Percentiles rank a stretch among this genome's conserved stretches.
Conservation (phyloP, 2,113 vertebrate genomes). For the Brachypodius melanocephalos region DNA sequence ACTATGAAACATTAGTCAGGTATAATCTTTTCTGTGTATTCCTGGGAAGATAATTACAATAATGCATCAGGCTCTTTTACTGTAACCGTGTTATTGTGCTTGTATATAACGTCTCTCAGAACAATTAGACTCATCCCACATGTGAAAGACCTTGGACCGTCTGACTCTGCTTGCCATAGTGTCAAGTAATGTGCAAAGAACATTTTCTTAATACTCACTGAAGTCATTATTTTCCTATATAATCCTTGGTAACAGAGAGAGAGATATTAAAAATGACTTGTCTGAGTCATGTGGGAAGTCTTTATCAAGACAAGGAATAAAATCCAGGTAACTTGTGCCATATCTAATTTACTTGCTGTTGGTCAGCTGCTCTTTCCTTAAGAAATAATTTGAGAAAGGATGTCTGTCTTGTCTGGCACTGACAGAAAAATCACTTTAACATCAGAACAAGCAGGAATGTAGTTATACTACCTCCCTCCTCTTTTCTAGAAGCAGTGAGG, state of each 20-base stretch:
- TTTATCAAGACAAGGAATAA: background rate
- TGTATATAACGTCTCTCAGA: background rate
- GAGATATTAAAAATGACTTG: background rate
- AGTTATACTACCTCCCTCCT: background rate
- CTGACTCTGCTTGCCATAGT: background rate
- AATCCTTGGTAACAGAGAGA: background rate
- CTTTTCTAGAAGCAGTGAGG: background rate
- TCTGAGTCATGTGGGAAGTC: background rate
- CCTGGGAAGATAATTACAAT: background rate
- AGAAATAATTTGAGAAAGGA: background rate
- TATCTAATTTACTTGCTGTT: background rate
- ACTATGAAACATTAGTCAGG: background rate
- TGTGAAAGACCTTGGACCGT: background rate
- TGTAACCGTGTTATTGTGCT: background rate
- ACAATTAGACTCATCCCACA: background rate
- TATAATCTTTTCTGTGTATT: background rate
- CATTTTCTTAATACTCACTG: background rate
- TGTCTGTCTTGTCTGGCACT: background rate
- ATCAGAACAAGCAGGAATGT: background rate
- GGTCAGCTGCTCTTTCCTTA: background rate
- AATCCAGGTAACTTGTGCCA: background rate
- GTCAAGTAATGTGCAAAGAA: background rate
- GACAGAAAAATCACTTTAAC: background rate
- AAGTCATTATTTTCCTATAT: slow-evolving; percentile 2
- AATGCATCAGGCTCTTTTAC: background rate